A percentile compares a stretch with the other conserved stretches of the same genome.
These are phyloP conservation scores for Coendou prehensilis DNA, from an alignment of 2,797 vertebrate genomes.

Conservation along the genomic window DNA sequence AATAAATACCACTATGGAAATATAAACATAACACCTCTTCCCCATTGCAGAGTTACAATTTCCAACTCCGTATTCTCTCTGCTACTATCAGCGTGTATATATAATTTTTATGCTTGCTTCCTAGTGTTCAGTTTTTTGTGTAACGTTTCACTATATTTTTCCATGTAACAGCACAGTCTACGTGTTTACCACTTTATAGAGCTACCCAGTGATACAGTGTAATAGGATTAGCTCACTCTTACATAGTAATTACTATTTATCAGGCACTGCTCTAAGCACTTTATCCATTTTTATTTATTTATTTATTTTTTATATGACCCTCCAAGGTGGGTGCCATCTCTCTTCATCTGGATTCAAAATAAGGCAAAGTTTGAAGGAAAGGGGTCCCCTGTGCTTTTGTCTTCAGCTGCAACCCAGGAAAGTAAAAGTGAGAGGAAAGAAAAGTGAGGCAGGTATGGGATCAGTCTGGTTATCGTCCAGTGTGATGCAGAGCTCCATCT, in stretches of 20 bases:
- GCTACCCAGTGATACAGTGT: background rate
- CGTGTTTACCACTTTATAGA: slow-evolving; percentile 59
- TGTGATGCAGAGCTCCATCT: background rate
- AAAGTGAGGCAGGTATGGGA: background rate
- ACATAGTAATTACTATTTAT: slow-evolving; percentile 28
- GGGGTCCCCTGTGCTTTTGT: background rate
- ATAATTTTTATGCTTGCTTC: slow-evolving; percentile 55
- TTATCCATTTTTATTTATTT: slow-evolving; percentile 39
- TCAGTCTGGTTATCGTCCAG: background rate
- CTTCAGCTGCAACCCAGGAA: background rate
- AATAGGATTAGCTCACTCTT: slow-evolving; percentile 23
- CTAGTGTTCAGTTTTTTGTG: slow-evolving; percentile 17
- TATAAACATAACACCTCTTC: slow-evolving; percentile 9
- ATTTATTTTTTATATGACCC: background rate
- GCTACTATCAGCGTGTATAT: background rate
- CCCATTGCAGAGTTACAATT: slow-evolving; percentile 24
- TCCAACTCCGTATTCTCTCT: background rate
- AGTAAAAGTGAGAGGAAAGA: background rate
- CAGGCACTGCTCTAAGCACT: slow-evolving; percentile 28
- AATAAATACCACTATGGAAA: slow-evolving; percentile 46
- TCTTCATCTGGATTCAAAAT: slow-evolving; percentile 1
- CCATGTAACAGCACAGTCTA: background rate
- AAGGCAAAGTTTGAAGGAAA: slow-evolving; percentile 33
- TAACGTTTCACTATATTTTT: slow-evolving; percentile 57
- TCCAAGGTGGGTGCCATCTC: background rate